Base-by-base conservation (phyloP, 2,888 invertebrate genomes). In the Enoplolaimus lenunculus region DNA sequence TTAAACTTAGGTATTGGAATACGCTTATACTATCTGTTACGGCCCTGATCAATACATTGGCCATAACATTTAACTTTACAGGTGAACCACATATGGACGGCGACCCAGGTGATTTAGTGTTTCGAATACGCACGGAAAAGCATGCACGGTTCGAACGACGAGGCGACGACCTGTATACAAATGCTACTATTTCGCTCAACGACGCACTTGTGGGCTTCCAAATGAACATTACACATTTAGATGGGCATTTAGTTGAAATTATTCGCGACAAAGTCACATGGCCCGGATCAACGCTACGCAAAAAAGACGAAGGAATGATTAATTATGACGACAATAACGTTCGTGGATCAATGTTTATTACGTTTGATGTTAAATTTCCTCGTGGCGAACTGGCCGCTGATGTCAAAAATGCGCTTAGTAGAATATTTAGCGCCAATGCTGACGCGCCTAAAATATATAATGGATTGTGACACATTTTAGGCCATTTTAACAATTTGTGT, bases 251-350 rank as follows among this genome's bases (percentile, higher is more conserved):
- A 83, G 93, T 97, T 29, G 83, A 87, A 21, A 71, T 79, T 29
- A 71, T 70, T 2, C 68, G 79, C 30, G 79, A 80, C 60, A 80
- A 80, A 75, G 78, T 72, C 1, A 99, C 98, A 0, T 94, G 93
- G 91, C 92, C 94, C 0, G 97, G 97, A 16, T 94, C 97, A 0
- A 87, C 92, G 70, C 93, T 98, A 75, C 87, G 93, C 60, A 98
- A 97, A 87, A 91, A 93, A 86, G 91, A 91, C 31, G 97, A 99
- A 83, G 98, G 98, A 68, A 97, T 98, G 97, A 94, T 97, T 21
- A 94, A 93, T 83, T 94, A 93, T 82, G 92, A 94, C 72, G 94
- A 98, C 82, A 97, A 95, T 81, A 94, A 94, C 83, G 85, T 91
- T 29, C 88, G 89, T 81, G 97, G 97, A 71, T 90, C 89, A 78